Conservation (phyloP, 2,113 vertebrate species). For the Heptranchias perlo region DNA sequence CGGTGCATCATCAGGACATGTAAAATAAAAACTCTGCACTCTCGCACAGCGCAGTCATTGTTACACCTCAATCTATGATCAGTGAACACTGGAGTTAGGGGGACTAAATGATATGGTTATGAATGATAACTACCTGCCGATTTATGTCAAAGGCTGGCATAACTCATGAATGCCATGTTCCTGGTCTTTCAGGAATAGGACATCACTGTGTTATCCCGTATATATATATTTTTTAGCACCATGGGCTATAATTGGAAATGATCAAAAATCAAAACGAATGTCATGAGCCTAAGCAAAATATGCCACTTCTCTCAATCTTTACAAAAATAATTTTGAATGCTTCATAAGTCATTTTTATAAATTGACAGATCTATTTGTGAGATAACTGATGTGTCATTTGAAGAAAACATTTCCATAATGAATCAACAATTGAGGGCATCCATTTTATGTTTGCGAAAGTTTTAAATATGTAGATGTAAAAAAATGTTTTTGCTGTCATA, state of each 20-base stretch:
- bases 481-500: not conserved
- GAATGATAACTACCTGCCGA: slow-evolving; percentile 2
- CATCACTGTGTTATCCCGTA: not conserved
- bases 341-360: not conserved
- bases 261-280: not conserved
- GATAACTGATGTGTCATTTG: not conserved
- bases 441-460: not conserved
- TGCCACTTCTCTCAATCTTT: not conserved
- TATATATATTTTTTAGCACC: not conserved
- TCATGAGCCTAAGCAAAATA: not conserved
- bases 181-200: not conserved
- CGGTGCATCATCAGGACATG: not conserved
- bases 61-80: not conserved
- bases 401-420: not conserved
- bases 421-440: not conserved
- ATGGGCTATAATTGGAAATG: not conserved
- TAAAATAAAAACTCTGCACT: not conserved
- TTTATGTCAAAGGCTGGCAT: not conserved
- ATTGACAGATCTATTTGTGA: not conserved
- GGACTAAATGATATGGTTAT: not conserved
- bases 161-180: not conserved
- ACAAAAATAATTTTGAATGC: not conserved
- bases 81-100: not conserved
- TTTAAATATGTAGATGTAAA: not conserved
- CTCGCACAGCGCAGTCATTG: not conserved